Percentiles rank a stretch among this genome's conserved stretches.
These are phyloP conservation scores for Chromoteleia sp. DNA, from an alignment of 2,888 invertebrate species.

Conservation along the genomic window DNA sequence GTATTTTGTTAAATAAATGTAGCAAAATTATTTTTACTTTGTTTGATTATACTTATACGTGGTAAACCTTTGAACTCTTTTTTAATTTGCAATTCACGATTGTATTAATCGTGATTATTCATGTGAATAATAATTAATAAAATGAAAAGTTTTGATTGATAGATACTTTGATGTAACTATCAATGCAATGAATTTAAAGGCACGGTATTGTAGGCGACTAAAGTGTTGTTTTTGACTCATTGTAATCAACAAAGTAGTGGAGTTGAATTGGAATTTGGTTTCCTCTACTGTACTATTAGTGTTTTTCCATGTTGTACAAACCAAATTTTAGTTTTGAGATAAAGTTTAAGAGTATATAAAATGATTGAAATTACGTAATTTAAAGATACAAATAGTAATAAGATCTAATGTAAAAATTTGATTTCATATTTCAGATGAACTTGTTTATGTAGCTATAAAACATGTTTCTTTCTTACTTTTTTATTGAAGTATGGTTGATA, in stretches of 20 bases:
- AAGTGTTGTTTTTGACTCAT: constrained; percentile 5
- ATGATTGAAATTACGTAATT: too few relatives aligned
- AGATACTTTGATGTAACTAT: constrained; percentile 10
- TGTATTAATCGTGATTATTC: too few relatives aligned
- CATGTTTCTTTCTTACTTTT: not conserved
- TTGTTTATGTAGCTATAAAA: not conserved
- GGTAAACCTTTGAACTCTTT: too few relatives aligned
- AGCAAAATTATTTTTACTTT: too few relatives aligned
- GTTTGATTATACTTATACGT: too few relatives aligned
- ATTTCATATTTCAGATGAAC: not conserved
- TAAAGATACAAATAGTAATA: not conserved
- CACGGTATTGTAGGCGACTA: not conserved
- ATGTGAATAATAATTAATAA: too few relatives aligned
- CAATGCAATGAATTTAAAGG: constrained; percentile 7
- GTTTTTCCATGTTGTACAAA: not conserved
- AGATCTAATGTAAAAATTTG: not conserved
- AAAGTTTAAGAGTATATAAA: too few relatives aligned
- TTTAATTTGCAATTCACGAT: too few relatives aligned
- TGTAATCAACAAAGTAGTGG: not conserved
- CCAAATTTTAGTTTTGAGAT: too few relatives aligned
- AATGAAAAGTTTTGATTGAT: too few relatives aligned
- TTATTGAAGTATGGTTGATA: not conserved
- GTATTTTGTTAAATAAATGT: too few relatives aligned
- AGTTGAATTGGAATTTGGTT: constrained; percentile 14
- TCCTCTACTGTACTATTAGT: not conserved